Base-by-base conservation (phyloP, 2,797 vertebrate species). In the Scolopax bukidnonensis region DNA sequence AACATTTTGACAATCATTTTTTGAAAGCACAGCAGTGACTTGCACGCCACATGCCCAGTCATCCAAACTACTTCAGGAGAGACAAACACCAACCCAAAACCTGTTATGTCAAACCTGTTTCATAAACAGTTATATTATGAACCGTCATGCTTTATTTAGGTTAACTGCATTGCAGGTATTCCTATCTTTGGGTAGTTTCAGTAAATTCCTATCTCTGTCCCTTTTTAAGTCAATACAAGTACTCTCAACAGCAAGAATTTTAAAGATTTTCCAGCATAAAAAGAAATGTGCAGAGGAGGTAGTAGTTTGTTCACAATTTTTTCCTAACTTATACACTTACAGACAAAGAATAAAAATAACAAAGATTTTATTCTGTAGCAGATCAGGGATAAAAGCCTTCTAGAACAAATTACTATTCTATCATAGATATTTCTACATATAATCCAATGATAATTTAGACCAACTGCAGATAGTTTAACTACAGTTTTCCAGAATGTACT, bases 91-190 rank as follows among this genome's bases (percentile, higher is more conserved):
- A 60, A 56, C 23, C 14, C 33, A 54, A 86, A 54, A 60, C 11
- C 78, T 74, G 36, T 56, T 71, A 54, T 1, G 1, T 40, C 50
- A 60, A 65, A 88, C 65, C 32, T 69, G 50, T 96, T 95, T 95
- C 92, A 65, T 69, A 93, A 93, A 38, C 16, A 12, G 21, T 32
- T 87, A 48, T 87, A 61, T 1, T 54, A 68, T 10, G 9, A 70
- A 82, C 23, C 84, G 75, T 60, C 54, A 54, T 1, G 30, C 59
- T 91, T 95, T 73, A 95, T 69, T 81, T 69, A 86, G 77, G 80
- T 76, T 90, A 95, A 61, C 89, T 79, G 74, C 91, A 91, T 6
- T 93, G 93, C 87, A 91, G 78, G 81, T 82, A 63, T 63, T 83
- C n/a, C 74, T 23, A n/a, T 3, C 53, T 38, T 88, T 2, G 7